Base-by-base conservation (phyloP, 2,797 vertebrate species). In the Glossophaga mutica region DNA sequence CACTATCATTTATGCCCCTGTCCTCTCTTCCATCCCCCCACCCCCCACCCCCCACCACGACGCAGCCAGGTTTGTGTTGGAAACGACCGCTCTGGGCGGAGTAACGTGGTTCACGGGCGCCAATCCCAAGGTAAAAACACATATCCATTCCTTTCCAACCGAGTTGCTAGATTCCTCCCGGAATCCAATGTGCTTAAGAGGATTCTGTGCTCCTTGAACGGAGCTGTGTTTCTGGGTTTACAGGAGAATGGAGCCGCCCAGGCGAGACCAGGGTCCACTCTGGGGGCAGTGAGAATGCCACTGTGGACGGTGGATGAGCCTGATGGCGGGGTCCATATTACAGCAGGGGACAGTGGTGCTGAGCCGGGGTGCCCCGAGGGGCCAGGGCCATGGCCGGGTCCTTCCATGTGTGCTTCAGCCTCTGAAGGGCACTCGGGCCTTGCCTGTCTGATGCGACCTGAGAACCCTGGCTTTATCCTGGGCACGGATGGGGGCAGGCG, bases 381-480 rank as follows among this genome's bases (percentile, higher is more conserved):
- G 29, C 3, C 19, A 44, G 59, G 24, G 8, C 55, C 50, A 8
- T 6, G 5, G 79, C 19, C 32, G 14, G 21, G 8, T n/a, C 26
- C 42, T 82, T 86, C 88, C 3, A 37, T 16, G 34, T 22, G 24
- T 34, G 22, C 12, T 42, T 21, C 29, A 84, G 24, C 19, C 71
- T 74, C 67, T 16, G 77, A 81, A 92, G 71, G 50, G 50, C 95
- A 59, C 39, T 59, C 48, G 37, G 79, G 34, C 39, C 74, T 87
- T 46, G 39, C 19, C 16, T 89, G 87, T 89, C 39, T 87, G 71
- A 16, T 29, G 65, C 37, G 87, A 46, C 14, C 11, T 57, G 29
- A 48, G 42, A 78, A 92, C 48, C 42, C 1, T 4, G 3, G 19
- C 57, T 59, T 93, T 46, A 21, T 44, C 19, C 34, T 62, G 59